Conservation (phyloP, 2,113 vertebrate species). For the Dolichotis patagonum region DNA sequence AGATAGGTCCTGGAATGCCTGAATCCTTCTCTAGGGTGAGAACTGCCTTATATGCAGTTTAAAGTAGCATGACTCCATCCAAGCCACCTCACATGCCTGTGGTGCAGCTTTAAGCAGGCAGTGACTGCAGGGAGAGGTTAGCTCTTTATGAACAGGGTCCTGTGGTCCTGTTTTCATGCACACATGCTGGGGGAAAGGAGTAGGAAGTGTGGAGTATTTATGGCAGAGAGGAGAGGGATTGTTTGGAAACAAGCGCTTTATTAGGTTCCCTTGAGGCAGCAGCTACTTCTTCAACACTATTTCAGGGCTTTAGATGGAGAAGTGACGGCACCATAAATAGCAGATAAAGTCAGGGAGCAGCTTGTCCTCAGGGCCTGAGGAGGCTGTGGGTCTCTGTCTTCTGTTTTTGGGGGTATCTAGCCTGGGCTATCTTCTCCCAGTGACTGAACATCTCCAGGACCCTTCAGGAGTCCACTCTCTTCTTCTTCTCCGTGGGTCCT, state of each 20-base stretch:
- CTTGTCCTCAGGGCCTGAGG: slow-evolving; percentile 15
- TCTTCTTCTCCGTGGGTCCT: not conserved
- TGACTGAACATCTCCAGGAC: not conserved
- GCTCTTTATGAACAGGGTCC: slow-evolving; percentile 74
- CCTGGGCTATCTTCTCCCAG: no score
- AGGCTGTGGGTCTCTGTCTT: not conserved
- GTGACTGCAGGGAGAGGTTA: slow-evolving; percentile 79
- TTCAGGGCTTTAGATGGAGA: slow-evolving; percentile 84
- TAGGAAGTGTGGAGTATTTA: slow-evolving; percentile 78
- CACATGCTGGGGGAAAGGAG: slow-evolving; percentile 72
- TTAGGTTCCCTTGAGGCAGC: slow-evolving; percentile 83
- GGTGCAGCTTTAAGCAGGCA: slow-evolving; percentile 73
- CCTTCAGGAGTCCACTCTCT: not conserved
- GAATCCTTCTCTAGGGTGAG: no score
- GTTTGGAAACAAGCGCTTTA: slow-evolving; percentile 85
- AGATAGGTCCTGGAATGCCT: accelerated
- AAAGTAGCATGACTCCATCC: slow-evolving; percentile 54
- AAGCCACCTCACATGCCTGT: slow-evolving; percentile 67
- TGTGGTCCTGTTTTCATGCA: slow-evolving; percentile 79
- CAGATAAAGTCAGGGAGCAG: slow-evolving; percentile 73
- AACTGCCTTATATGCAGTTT: no score
- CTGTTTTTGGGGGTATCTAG: no score
- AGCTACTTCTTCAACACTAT: slow-evolving; percentile 85
- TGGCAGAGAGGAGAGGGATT: slow-evolving; percentile 72
- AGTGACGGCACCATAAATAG: slow-evolving; percentile 80